A percentile compares a stretch with the other conserved stretches of the same genome.
Conservation (phyloP, 2,797 vertebrate genomes). For the Periparus ater region DNA sequence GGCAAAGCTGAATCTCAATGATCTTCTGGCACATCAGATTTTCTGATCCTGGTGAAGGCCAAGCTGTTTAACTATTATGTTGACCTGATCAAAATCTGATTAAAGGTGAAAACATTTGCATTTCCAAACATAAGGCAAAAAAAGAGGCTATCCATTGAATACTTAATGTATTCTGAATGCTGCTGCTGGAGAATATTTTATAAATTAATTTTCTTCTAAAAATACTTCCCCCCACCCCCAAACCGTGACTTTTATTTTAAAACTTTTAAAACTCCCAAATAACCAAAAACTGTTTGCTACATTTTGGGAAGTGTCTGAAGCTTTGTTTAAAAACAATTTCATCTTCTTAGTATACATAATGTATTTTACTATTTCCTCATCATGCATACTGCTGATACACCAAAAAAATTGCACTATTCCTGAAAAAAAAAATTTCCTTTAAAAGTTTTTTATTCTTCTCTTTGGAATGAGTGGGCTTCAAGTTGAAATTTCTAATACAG, state of each 20-base stretch:
- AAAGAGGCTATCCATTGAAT: background rate
- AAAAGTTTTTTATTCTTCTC: background rate
- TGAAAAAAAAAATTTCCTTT: background rate
- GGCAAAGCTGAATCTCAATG: background rate
- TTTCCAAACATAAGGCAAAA: background rate
- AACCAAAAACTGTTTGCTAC: background rate
- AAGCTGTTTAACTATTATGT: background rate
- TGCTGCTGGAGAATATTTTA: background rate
- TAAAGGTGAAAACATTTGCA: background rate
- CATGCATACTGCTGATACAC: background rate
- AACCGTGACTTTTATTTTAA: background rate
- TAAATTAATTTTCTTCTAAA: background rate
- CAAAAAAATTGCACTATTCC: background rate
- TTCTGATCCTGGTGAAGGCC: background rate
- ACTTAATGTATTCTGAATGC: background rate
- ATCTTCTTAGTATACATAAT: background rate
- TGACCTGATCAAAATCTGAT: background rate
- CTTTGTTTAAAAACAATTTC: background rate
- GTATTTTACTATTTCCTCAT: background rate
- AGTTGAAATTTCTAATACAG: background rate
- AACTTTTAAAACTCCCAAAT: background rate
- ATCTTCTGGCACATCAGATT: background rate
- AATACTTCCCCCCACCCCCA: fast-evolving
- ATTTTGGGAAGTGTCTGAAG: background rate
- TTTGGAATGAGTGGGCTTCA: background rate